These are phyloP conservation scores for Lanistes nyassanus DNA, from an alignment of 1,140 invertebrate genomes.

Conservation along the genomic window DNA sequence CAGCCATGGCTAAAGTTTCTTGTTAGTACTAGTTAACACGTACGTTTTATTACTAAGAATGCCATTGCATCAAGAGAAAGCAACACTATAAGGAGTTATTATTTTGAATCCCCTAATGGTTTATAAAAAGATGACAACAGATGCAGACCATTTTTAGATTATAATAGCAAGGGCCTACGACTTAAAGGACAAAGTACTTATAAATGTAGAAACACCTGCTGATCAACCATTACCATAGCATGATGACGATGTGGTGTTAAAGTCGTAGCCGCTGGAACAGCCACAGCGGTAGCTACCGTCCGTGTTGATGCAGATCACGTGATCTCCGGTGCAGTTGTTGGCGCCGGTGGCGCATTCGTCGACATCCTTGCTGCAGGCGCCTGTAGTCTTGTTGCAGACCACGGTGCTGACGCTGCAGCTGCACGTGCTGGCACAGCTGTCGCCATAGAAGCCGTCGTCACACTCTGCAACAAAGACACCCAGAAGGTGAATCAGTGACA, in stretches of 20 bases:
- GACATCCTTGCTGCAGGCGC: constrained; percentile 20
- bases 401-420: not conserved
- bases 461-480: too few relatives aligned
- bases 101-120: too few relatives aligned
- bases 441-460: not conserved
- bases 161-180: not conserved
- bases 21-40: too few relatives aligned
- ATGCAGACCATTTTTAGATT: not conserved
- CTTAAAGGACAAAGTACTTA: not conserved
- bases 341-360: constrained; percentile 9
- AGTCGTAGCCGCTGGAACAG: constrained; percentile 20
- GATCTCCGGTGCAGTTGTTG: constrained; percentile 5
- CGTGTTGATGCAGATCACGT: constrained; percentile 75
- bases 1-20: too few relatives aligned
- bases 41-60: too few relatives aligned
- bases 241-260: not conserved
- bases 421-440: not conserved
- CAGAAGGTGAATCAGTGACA: too few relatives aligned
- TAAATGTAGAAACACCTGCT: not conserved
- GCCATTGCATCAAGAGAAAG: too few relatives aligned
- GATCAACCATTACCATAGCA: constrained; percentile 1
- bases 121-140: not conserved
- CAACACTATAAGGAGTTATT: too few relatives aligned
- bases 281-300: constrained; percentile 80
- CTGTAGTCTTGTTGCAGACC: constrained; percentile 20